Evolutionary conservation across 2,797 vertebrate species (phyloP), one percentile per base, ranked within the genome.

Genomic region (Micrastur ruficollis): DNA sequence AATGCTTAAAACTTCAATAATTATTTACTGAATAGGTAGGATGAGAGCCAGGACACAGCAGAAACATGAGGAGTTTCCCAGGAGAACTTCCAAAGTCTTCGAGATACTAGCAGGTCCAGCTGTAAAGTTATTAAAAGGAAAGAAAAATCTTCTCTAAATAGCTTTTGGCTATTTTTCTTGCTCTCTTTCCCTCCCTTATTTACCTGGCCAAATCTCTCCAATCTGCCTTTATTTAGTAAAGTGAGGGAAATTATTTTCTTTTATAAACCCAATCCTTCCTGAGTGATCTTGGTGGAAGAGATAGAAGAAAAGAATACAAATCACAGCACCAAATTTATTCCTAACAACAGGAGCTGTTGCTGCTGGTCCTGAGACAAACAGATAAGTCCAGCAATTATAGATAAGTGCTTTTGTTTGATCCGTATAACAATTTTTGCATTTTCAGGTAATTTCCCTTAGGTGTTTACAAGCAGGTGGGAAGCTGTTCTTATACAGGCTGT

Each of bases 361-460:
- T 95, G 66, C 85, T 92, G 79, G 89, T 93, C 84, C 56, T 0
- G 5, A 93, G 92, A 94, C 90, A 96, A 96, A 94, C 55, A 95
- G 92, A 86, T 94, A 95, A 96, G 91, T 94, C 93, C 95, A 93
- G 90, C 96, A 97, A 96, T 97, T 97, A 96, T 82, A 95, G 96
- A 95, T 97, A 97, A 96, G 82, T 89, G 58, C 16, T 84, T 97
- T 96, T 92, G 58, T 97, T 97, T 97, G 86, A 97, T 94, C 91
- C 92, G 26, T 82, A 61, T 93, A 97, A 96, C 81, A 86, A 65
- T 94, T 92, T 96, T 67, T 89, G 85, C 46, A 46, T 95, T 96
- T 95, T 75, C 76, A 90, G 79, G 81, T 95, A 94, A 97, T 94
- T 97, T 97, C 95, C 88, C 92, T 72, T 83, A 95, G 93, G 93